Evolutionary conservation across 1,140 invertebrate species (phyloP), one percentile per base, ranked within the genome.

Genomic region (Drosophila carrolli): DNA sequence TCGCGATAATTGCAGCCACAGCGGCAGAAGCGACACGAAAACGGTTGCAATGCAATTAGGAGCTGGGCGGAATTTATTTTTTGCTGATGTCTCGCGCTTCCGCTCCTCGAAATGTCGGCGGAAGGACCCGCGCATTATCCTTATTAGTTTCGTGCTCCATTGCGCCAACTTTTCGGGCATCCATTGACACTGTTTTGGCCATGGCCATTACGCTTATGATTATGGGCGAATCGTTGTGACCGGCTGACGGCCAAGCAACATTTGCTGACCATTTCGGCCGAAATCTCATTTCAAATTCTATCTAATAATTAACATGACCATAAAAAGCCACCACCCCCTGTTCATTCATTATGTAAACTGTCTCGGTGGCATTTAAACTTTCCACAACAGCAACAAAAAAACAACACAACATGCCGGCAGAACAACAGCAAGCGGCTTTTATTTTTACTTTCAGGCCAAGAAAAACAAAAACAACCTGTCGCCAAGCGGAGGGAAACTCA

Each of bases 281-380:
- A 46, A 72, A 66, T 77, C 65, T 81, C 73, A 90, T 88, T 84
- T 57, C 58, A 58, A 84, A 88, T 89, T 88, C 84, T 81, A 84
- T 90, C 85, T 89, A 75, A 89, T 89, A 89, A 89, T 89, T 89
- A 89, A 89, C 84, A 89, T 75, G 70, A 48, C 84, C 62, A 81
- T 89, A 89, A 89, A 90, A 78, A 74, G 85, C 80, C 43, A 11
- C 57, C 65, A 37, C 29, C 19, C 68, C 47, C 68, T 37, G 54
- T 79, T 83, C 75, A 83, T 88, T 83, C 79, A 88, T 79, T 88
- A 86, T 88, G 71, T 83, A 77, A 83, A 60, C 37, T 66, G 70
- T 88, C 65, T 58, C 67, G 62, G 57, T 77, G 75, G 75, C 75
- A 81, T 86, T 86, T 88, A 83, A 86, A 89, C 65, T 73, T 68